Percentiles rank a stretch among this genome's conserved stretches.
Evolutionary conservation across 2,797 vertebrate genomes (phyloP).

Genomic region (Periparus ater): DNA sequence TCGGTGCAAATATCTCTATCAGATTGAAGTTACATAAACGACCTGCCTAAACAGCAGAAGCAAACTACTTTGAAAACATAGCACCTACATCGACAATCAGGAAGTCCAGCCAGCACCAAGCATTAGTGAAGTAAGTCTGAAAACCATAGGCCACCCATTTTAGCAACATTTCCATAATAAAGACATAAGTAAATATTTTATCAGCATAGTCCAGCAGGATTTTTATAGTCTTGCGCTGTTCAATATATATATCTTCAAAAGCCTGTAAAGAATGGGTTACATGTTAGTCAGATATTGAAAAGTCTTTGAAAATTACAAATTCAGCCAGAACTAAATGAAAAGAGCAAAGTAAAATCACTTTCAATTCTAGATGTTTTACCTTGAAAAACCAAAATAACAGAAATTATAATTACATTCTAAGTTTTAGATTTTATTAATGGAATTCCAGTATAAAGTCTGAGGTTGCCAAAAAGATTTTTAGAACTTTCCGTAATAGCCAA

Average conservation of each 20-base stretch:
- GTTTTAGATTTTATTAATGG: background rate
- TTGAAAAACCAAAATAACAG: background rate
- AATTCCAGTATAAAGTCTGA: background rate
- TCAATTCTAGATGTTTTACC: background rate
- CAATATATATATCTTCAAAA: constrained; percentile 94
- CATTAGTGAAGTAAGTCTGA: constrained; percentile 96
- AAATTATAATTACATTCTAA: background rate
- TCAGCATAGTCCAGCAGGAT: constrained; percentile 91
- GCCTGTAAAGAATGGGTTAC: constrained; percentile 78
- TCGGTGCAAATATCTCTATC: background rate
- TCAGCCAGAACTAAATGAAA: background rate
- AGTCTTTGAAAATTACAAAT: background rate
- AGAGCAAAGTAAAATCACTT: background rate
- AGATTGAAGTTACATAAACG: background rate
- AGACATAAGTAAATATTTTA: constrained; percentile 96
- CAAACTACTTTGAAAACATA: background rate
- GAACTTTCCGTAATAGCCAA: background rate
- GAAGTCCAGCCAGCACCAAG: constrained; percentile 99
- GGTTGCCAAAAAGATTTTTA: background rate
- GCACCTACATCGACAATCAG: constrained; percentile 96
- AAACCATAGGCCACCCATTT: constrained; percentile 99
- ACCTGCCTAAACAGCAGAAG: background rate
- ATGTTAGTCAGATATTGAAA: background rate
- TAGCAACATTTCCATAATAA: constrained; percentile 97
- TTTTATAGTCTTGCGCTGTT: constrained; percentile 85